Conservation (phyloP, 2,888 invertebrate species). For the Leptopilina myrica region DNA sequence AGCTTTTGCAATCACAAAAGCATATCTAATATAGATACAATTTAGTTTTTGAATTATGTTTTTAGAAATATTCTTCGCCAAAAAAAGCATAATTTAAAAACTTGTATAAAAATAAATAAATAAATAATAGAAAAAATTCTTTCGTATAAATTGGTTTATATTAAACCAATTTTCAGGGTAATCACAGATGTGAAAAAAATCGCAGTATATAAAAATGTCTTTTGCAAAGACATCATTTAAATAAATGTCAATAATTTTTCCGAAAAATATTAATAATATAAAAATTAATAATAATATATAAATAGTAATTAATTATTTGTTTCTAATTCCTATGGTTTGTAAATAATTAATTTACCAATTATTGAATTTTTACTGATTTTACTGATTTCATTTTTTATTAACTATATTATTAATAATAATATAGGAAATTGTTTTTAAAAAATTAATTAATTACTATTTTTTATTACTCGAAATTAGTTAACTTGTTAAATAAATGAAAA, state of each 20-base stretch:
- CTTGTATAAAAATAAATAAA: not conserved
- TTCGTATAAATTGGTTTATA: constrained; percentile 62
- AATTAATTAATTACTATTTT: too few species aligned
- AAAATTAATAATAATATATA: too few species aligned
- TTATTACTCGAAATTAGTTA: too few species aligned
- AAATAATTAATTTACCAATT: too few species aligned
- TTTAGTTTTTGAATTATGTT: not conserved
- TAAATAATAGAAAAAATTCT: not conserved
- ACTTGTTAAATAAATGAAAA: too few species aligned
- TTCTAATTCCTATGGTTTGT: too few species aligned
- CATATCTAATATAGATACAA: not conserved
- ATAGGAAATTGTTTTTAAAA: too few species aligned
- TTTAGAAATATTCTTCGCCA: not conserved
- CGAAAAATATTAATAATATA: too few species aligned
- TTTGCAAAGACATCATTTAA: constrained; percentile 39
- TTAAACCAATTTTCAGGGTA: constrained; percentile 61
- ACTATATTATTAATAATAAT: too few species aligned
- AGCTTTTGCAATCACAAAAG: not conserved
- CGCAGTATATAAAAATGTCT: constrained; percentile 39
- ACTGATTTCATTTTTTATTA: too few species aligned
- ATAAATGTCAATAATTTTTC: not conserved
- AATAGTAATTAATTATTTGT: too few species aligned
- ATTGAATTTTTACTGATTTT: too few species aligned
- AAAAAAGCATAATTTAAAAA: not conserved
- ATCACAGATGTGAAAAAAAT: constrained; percentile 11